Evolutionary conservation across 30 jellyfish, hydroid and myxozoan species (phyloP).

Genomic region (Sanderia malayensis): DNA sequence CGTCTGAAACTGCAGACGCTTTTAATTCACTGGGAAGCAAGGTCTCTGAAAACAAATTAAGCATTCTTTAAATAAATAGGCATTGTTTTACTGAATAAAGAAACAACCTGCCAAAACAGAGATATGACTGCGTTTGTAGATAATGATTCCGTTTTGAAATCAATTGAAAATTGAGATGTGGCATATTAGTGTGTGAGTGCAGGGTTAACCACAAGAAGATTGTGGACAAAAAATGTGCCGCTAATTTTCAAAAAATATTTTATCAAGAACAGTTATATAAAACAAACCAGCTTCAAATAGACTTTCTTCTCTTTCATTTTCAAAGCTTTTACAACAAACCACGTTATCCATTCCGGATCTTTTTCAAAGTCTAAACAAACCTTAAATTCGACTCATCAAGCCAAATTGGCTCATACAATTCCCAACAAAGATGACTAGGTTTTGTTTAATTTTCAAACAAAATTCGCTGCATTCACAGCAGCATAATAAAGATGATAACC

Average conservation of each 20-base stretch:
- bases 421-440: too few relatives aligned
- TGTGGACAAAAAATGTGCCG: neutral
- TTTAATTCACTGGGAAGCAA: conserved; percentile 49
- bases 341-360: neutral
- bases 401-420: too few relatives aligned
- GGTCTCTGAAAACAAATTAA: conserved; percentile 30
- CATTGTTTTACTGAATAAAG: too few relatives aligned
- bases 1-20: conserved; percentile 48
- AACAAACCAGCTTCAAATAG: neutral
- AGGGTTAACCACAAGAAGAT: too few relatives aligned
- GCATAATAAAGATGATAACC: neutral
- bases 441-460: neutral
- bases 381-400: too few relatives aligned
- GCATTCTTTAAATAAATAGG: too few relatives aligned
- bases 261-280: too few relatives aligned
- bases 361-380: too few relatives aligned
- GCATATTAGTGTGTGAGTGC: too few relatives aligned
- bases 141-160: too few relatives aligned
- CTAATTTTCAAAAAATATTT: neutral
- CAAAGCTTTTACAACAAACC: neutral
- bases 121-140: too few relatives aligned
- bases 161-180: too few relatives aligned
- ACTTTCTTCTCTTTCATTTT: neutral
- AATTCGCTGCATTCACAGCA: conserved; percentile 8
- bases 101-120: conserved; percentile 7